Conservation (phyloP, 2,113 vertebrate genomes). For the Smithornis capensis region DNA sequence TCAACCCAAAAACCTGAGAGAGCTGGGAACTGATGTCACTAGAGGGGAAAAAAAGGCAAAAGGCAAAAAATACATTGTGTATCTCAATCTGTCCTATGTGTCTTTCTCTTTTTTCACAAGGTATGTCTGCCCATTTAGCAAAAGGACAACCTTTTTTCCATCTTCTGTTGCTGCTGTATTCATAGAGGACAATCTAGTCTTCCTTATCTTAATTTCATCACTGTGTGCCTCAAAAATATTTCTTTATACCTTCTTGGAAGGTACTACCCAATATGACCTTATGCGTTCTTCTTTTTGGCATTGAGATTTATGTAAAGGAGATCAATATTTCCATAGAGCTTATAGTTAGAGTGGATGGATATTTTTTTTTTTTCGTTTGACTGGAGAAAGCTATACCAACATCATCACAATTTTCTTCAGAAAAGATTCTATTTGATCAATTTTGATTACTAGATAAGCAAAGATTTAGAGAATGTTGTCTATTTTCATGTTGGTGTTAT, state of each 20-base stretch:
- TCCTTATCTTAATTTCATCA: background rate
- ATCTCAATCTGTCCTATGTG: background rate
- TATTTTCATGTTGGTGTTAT: background rate
- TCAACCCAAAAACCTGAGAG: background rate
- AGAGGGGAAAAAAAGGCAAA: background rate
- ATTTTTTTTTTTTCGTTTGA: background rate
- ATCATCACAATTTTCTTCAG: background rate
- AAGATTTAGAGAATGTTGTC: background rate
- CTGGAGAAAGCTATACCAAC: background rate
- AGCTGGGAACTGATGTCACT: background rate
- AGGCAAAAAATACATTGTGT: background rate
- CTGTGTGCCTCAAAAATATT: background rate
- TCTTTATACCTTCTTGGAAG: background rate
- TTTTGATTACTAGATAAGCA: background rate
- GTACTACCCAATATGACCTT: background rate
- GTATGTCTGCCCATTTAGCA: background rate
- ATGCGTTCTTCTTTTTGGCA: background rate
- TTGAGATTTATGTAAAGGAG: background rate
- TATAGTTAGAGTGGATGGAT: background rate
- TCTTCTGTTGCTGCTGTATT: background rate
- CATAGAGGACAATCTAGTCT: background rate
- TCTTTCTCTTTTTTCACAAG: background rate
- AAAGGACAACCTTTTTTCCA: background rate
- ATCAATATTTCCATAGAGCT: background rate
- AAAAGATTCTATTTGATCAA: background rate